Evolutionary conservation across 2,797 vertebrate genomes (phyloP).

Genomic region (Cottoperca gobio): DNA sequence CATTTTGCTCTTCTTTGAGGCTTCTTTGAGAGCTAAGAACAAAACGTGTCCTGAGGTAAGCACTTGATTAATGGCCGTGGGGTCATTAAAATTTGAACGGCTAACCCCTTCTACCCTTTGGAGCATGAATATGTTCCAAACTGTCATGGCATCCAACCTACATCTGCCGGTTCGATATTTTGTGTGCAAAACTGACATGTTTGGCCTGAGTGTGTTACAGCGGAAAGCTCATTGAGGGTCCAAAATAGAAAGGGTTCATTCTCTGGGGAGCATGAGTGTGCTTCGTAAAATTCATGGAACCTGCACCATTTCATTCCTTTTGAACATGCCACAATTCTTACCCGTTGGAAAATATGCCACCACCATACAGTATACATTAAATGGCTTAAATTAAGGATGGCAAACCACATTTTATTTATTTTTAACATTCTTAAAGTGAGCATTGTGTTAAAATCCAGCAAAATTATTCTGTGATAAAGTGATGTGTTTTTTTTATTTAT

Average conservation of each 20-base stretch:
- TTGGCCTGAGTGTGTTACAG: constrained; percentile 12
- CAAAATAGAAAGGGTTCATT: constrained; percentile 16
- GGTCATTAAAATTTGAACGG: constrained; percentile 54
- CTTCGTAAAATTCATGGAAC: constrained; percentile 12
- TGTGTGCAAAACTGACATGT: constrained; percentile 32
- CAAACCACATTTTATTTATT: neutral
- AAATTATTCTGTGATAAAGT: constrained; percentile 23
- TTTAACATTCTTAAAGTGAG: no score
- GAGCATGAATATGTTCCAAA: constrained; percentile 23
- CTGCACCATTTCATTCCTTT: constrained; percentile 6
- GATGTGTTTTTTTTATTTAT: constrained; percentile 18
- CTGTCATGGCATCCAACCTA: constrained; percentile 23
- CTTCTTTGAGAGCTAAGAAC: constrained; percentile 37
- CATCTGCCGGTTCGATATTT: constrained; percentile 21
- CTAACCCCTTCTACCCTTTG: constrained; percentile 6
- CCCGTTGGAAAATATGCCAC: neutral
- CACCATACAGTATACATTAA: neutral
- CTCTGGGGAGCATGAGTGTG: neutral
- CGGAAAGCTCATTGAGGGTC: constrained; percentile 1
- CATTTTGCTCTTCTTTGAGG: constrained; percentile 22
- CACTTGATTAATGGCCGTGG: constrained; percentile 49
- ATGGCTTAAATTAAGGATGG: neutral
- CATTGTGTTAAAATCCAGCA: neutral
- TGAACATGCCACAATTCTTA: constrained; percentile 1
- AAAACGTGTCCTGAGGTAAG: constrained; percentile 36